These are phyloP conservation scores for Sylvia atricapilla DNA, from an alignment of 2,113 vertebrate genomes.

Conservation along the genomic window DNA sequence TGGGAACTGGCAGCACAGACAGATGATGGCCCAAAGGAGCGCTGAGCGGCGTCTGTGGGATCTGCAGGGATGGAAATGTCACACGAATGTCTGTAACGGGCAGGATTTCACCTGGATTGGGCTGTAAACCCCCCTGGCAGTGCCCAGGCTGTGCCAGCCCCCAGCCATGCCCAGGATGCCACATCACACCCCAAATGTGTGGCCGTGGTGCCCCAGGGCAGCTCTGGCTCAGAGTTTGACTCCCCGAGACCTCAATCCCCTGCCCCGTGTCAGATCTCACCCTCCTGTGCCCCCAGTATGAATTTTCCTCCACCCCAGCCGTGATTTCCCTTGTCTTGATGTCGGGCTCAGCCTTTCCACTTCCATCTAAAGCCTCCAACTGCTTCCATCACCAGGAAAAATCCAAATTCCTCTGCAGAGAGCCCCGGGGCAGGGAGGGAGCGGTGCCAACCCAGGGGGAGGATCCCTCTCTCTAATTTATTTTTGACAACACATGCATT, in stretches of 20 bases:
- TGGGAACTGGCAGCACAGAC: slow-evolving; percentile 58
- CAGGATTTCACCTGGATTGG: background rate
- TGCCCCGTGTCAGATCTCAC: background rate
- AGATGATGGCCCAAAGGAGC: slow-evolving; percentile 48
- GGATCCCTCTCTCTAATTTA: background rate
- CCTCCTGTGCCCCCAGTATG: rapidly evolving
- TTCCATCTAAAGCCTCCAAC: background rate
- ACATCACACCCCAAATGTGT: background rate
- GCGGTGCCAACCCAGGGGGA: background rate
- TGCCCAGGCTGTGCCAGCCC: background rate
- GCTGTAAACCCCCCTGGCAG: rapidly evolving
- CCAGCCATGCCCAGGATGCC: background rate
- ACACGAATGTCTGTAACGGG: background rate
- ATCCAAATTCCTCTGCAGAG: rapidly evolving
- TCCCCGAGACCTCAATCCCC: rapidly evolving
- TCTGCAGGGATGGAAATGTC: background rate
- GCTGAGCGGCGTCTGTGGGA: background rate
- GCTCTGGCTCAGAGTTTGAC: background rate
- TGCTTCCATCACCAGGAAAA: background rate
- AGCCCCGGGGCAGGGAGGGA: background rate
- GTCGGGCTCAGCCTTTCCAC: background rate
- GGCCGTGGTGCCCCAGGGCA: rapidly evolving
- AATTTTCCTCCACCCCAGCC: background rate
- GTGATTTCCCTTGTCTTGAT: rapidly evolving
- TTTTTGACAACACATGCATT: background rate